Base-by-base conservation (phyloP, 2,888 invertebrate genomes). In the Heliothis peltigera region DNA sequence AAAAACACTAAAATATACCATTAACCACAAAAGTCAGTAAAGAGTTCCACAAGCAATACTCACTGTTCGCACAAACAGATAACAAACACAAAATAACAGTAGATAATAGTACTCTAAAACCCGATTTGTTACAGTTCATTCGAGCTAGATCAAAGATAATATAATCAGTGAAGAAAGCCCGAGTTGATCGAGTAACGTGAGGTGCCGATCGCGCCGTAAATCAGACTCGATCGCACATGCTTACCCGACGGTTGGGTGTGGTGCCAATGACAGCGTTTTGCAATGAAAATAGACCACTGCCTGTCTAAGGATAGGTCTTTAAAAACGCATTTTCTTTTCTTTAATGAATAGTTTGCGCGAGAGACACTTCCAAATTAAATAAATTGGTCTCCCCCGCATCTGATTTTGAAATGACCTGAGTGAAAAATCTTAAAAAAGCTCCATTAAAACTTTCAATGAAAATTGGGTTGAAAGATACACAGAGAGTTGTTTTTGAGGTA, bases 171-270 rank as follows among this genome's bases (percentile, higher is more conserved):
- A 53, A 55, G 1, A 47, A 39, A 56, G 52, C 57, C 47, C 39
- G 21, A 0, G 21, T 49, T 54, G 62, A 72, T 71, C 43, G 18
- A 19, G 53, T 57, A 55, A 60, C 53, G 57, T 51, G 62, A 47
- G 47, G 64, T 47, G 35, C 43, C 32, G 65, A 73, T 70, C 59
- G 55, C 64, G 57, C 60, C 73, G 75, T 79, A 79, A 79, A 78
- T 83, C 81, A 77, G 70, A 70, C 69, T 49, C 54, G 57, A 74
- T 72, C 77, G 55, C 58, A 70, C 69, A 62, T 72, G 68, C 56
- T 75, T 64, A 68, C 75, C 17, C 60, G 53, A 51, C 44, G 60
- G 62, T 42, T n/a, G 49, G 64, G 62, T 64, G 0, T 2, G 68
- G 62, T 48, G 18, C 0, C 6, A 32, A 1, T 73, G 43, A 1